phyloP scores from a whole-genome alignment of 2,797 vertebrate genomes.

The Macroramphosus scolopax region DNA sequence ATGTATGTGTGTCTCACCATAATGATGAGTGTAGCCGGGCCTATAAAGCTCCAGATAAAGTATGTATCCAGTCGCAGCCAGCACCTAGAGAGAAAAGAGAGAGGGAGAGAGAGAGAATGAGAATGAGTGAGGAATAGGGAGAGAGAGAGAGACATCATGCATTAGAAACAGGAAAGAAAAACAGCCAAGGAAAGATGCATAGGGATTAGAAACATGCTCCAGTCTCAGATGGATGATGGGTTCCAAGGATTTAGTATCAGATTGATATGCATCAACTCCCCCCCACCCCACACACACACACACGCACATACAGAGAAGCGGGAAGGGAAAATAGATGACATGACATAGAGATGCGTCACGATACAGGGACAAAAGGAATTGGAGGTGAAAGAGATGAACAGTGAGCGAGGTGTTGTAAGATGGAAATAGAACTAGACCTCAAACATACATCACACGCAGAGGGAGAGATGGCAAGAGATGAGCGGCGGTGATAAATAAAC shows the following conservation, averaged over 20 bases:
- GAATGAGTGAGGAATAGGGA: conserved; percentile 10
- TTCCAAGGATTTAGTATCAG: conserved; percentile 56
- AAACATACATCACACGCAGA: conserved; percentile 59
- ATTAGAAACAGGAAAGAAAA: conserved; percentile 30
- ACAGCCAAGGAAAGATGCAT: conserved; percentile 13
- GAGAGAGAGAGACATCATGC: conserved; percentile 24
- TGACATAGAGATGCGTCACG: conserved; percentile 38
- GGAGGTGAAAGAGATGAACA: conserved; percentile 25
- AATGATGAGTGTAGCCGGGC: conserved; percentile 98
- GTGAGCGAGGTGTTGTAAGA: conserved; percentile 17
- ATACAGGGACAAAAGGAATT: conserved; percentile 41
- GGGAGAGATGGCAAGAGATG: conserved; percentile 37
- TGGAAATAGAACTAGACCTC: conserved; percentile 23
- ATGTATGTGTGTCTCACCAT: conserved; percentile 85
- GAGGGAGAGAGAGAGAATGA: conserved; percentile 37
- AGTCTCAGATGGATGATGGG: conserved; percentile 41
- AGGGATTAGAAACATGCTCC: conserved; percentile 55
- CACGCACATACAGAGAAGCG: background rate
- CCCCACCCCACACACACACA: conserved; percentile 15
- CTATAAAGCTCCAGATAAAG: conserved; percentile 99
- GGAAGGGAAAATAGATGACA: conserved; percentile 6
- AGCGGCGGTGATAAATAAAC: conserved; percentile 68
- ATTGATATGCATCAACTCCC: conserved; percentile 45
- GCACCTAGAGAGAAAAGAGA: conserved; percentile 86
- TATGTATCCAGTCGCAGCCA: conserved; percentile 98